phyloP scores from a whole-genome alignment of 2,888 invertebrate genomes.

The Phengaris alcon region DNA sequence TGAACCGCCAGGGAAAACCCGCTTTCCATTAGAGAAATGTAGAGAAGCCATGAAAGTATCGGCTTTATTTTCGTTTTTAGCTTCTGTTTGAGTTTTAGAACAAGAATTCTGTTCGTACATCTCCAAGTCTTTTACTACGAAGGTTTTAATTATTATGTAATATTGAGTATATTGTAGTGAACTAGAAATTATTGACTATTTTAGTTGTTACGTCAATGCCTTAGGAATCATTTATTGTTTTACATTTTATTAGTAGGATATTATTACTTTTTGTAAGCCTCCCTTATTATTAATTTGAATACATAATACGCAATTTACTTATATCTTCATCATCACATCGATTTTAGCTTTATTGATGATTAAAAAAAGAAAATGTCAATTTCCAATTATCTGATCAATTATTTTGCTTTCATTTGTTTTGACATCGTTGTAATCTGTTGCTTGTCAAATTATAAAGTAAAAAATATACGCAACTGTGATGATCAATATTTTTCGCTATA shows the following conservation, averaged over 20 bases:
- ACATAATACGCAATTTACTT: too few relatives aligned
- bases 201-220: too few relatives aligned
- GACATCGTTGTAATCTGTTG: neutral
- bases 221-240: too few relatives aligned
- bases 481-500: neutral
- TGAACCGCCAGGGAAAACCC: neutral
- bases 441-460: neutral
- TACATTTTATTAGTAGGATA: too few relatives aligned
- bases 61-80: neutral
- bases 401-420: neutral
- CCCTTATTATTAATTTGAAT: too few relatives aligned
- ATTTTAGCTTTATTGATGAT: neutral
- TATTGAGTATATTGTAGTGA: too few relatives aligned
- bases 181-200: too few relatives aligned
- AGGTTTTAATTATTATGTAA: too few relatives aligned
- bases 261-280: too few relatives aligned
- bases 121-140: neutral
- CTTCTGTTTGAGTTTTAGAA: neutral
- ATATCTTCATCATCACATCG: neutral
- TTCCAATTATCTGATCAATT: neutral
- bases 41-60: neutral
- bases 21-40: neutral
- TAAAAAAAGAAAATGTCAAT: neutral
- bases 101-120: neutral
- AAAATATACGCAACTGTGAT: neutral